phyloP scores from a whole-genome alignment of 2,113 vertebrate genomes.

The Atherinomorus stipes region DNA sequence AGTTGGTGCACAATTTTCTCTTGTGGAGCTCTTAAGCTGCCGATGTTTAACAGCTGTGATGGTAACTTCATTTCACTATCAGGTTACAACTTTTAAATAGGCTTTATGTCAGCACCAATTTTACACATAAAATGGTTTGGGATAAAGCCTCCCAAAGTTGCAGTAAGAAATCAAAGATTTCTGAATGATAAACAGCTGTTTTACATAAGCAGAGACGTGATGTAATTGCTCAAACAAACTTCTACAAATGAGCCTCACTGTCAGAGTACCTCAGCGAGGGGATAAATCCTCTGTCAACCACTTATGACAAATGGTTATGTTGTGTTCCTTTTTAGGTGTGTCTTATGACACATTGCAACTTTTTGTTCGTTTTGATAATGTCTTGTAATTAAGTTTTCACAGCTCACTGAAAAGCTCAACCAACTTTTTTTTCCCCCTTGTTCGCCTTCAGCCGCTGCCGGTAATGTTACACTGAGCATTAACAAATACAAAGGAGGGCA shows the following conservation, averaged over 20 bases:
- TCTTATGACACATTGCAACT: constrained; percentile 29
- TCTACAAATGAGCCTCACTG: background rate
- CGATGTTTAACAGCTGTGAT: no score
- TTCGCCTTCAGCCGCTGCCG: background rate
- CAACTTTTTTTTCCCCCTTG: background rate
- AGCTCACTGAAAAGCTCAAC: constrained; percentile 4
- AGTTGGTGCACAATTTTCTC: no score
- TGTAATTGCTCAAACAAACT: background rate
- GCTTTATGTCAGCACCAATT: background rate
- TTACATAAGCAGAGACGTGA: background rate
- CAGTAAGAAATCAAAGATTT: background rate
- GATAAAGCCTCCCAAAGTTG: background rate
- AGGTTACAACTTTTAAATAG: background rate
- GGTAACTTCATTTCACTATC: no score
- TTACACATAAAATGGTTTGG: background rate
- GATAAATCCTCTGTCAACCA: constrained; percentile 20
- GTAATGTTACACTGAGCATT: background rate
- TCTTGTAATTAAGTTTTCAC: background rate
- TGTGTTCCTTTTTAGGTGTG: constrained; percentile 26
- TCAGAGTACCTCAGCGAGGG: background rate
- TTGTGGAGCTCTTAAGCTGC: no score
- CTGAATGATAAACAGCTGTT: background rate
- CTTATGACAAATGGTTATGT: background rate
- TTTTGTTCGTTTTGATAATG: constrained; percentile 3
- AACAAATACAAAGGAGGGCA: background rate